phyloP scores from a whole-genome alignment of 2,113 vertebrate genomes.

The Platysternon megacephalum region DNA sequence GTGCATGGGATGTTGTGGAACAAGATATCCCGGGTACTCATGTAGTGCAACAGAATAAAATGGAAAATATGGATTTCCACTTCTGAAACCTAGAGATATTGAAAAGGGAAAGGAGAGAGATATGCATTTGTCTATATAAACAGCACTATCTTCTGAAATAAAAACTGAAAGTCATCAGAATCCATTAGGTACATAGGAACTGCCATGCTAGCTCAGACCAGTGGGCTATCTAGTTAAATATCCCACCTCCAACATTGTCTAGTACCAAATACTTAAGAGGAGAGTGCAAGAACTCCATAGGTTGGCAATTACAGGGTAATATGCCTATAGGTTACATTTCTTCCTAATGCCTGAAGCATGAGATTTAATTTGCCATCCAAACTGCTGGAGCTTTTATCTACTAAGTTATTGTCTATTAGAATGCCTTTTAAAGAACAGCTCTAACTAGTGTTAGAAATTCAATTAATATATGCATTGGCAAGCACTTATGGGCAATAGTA shows the following conservation, averaged over 20 bases:
- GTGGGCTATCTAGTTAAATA: rapidly evolving
- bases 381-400: not conserved
- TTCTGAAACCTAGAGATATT: slow-evolving; percentile 59
- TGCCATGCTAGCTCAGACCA: not conserved
- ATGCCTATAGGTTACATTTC: not conserved
- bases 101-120: not conserved
- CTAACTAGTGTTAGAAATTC: not conserved
- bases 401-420: not conserved
- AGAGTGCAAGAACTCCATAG: not conserved
- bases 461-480: not conserved
- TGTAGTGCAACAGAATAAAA: slow-evolving; percentile 56
- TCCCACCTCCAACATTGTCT: not conserved
- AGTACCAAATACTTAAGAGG: not conserved
- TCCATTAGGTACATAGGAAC: not conserved
- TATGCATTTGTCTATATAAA: not conserved
- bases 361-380: not conserved
- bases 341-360: not conserved
- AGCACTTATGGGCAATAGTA: not conserved
- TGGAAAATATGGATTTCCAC: slow-evolving; percentile 60
- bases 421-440: not conserved
- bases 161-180: not conserved
- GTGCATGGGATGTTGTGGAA: slow-evolving; percentile 61
- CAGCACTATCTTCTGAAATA: not conserved
- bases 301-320: not conserved
- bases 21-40: slow-evolving; percentile 65